phyloP scores from a whole-genome alignment of 2,888 invertebrate species.

The Diplolepis rosae region DNA sequence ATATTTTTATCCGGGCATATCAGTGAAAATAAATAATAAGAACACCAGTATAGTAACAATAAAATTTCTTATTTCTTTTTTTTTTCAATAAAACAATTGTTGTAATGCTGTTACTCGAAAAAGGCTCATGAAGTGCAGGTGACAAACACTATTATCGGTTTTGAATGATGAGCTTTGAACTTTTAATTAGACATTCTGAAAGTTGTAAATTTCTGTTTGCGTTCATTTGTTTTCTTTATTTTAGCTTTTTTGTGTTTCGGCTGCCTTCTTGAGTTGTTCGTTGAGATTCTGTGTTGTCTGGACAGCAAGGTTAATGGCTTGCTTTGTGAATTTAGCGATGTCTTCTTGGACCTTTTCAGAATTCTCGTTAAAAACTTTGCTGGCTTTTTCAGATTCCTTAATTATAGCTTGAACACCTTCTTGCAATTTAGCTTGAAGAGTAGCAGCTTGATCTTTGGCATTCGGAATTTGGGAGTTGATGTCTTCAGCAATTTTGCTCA shows the following conservation, averaged over 20 bases:
- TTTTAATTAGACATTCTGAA: not conserved
- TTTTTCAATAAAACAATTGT: not conserved
- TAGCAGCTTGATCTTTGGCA: constrained; percentile 63
- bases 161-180: not conserved
- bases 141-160: not conserved
- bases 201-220: not conserved
- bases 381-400: constrained; percentile 63
- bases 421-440: constrained; percentile 63
- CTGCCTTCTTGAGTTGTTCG: constrained; percentile 60
- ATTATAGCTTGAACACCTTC: constrained; percentile 63
- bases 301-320: constrained; percentile 65
- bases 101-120: not conserved
- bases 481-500: constrained; percentile 61
- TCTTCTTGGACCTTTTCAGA: constrained; percentile 65
- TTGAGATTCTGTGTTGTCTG: constrained; percentile 65
- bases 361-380: constrained; percentile 60
- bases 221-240: not conserved
- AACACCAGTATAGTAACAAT: not conserved
- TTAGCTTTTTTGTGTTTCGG: not conserved
- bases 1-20: no score
- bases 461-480: constrained; percentile 64
- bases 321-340: constrained; percentile 64
- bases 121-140: not conserved
- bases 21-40: no score
- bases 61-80: not conserved